Percentiles rank a stretch among this genome's conserved stretches.
phyloP scores from a whole-genome alignment of 2,797 vertebrate genomes.

The Potorous gilbertii region DNA sequence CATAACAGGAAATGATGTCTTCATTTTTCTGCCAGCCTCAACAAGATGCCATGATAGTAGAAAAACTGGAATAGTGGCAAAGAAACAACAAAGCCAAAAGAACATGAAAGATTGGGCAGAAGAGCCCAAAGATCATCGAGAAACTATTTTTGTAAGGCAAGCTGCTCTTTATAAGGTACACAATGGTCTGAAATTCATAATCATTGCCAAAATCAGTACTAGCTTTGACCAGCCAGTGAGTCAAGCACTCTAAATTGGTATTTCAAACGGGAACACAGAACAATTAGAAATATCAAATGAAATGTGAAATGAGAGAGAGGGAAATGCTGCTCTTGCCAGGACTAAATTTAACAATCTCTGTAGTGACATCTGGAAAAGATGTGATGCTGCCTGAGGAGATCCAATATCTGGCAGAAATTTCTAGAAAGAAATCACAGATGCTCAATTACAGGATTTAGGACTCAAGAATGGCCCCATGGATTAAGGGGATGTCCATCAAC shows the following conservation, averaged over 20 bases:
- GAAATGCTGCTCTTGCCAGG: not conserved
- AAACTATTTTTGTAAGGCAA: not conserved
- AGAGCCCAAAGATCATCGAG: not conserved
- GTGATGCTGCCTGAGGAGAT: not conserved
- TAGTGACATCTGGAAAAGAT: not conserved
- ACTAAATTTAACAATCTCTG: not conserved
- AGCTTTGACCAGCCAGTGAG: conserved; percentile 4
- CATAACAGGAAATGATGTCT: not conserved
- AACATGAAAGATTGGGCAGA: not conserved
- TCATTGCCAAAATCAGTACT: conserved; percentile 20
- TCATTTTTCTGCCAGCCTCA: not conserved
- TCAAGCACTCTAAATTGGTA: conserved; percentile 23
- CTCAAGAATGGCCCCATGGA: not conserved
- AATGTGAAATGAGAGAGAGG: not conserved
- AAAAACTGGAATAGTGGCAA: not conserved
- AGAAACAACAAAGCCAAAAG: not conserved
- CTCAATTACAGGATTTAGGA: not conserved
- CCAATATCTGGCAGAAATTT: not conserved
- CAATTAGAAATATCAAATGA: conserved; percentile 13
- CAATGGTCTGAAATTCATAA: conserved; percentile 32
- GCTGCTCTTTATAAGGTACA: not conserved
- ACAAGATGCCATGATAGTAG: not conserved
- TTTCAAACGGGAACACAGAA: conserved; percentile 19
- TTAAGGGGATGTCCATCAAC: too few relatives aligned
- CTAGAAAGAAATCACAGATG: not conserved